Percentiles rank a stretch among this genome's conserved stretches.
Conservation (phyloP, 2,888 invertebrate species). For the Leptopilina myrica region DNA sequence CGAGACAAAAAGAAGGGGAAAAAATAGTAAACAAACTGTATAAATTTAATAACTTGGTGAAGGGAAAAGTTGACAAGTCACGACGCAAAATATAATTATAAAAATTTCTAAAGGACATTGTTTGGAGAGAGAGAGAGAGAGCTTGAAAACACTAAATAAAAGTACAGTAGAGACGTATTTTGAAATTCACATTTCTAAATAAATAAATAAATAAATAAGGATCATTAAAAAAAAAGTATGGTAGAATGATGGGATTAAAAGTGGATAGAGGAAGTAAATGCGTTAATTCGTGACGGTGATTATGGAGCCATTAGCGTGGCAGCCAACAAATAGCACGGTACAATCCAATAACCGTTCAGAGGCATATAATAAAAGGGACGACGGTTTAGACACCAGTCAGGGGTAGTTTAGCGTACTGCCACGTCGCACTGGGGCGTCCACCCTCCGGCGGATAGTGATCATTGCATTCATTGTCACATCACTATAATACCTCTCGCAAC, state of each 20-base stretch:
- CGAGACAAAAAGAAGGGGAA: no score
- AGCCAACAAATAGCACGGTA: slow-evolving; percentile 72
- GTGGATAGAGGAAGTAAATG: slow-evolving; percentile 39
- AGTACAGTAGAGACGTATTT: no score
- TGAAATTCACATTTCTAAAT: background rate
- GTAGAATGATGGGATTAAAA: slow-evolving; percentile 12
- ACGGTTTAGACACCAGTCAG: slow-evolving; percentile 70
- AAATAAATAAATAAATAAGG: background rate
- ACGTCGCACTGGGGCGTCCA: slow-evolving; percentile 51
- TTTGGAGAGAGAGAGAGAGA: no score
- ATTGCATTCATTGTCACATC: slow-evolving; percentile 71
- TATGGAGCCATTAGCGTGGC: slow-evolving; percentile 74
- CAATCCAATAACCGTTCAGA: slow-evolving; percentile 73
- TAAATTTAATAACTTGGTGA: no score
- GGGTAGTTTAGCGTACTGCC: slow-evolving; percentile 66
- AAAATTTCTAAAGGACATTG: no score
- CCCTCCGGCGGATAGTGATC: slow-evolving; percentile 68
- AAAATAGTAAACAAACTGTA: no score
- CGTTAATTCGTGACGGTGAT: slow-evolving; percentile 72
- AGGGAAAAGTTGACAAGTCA: no score
- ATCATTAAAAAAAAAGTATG: no score
- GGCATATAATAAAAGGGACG: slow-evolving; percentile 70
- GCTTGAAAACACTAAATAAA: no score
- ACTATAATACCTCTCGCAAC: slow-evolving; percentile 60
- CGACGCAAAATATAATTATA: no score